Percentiles rank a stretch among this genome's conserved stretches.
phyloP scores from a whole-genome alignment of 2,888 invertebrate genomes.

The Chaitophorus viminalis region DNA sequence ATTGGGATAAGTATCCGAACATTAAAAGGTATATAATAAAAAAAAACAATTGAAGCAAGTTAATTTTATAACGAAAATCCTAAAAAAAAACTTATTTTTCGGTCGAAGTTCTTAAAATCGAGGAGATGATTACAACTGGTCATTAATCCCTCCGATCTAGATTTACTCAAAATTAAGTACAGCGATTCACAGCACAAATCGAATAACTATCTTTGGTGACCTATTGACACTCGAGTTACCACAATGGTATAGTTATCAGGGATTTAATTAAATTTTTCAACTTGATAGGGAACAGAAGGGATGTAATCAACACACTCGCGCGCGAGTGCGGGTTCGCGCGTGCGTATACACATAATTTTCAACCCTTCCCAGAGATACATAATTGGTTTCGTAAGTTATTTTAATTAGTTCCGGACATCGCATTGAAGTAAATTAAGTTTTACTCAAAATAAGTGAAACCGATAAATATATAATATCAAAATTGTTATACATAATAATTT shows the following conservation, averaged over 20 bases:
- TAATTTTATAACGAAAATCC: neutral
- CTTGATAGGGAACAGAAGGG: neutral
- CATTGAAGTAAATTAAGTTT: conserved; percentile 13
- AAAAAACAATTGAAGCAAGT: too few species aligned
- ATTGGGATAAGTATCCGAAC: neutral
- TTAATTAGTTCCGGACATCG: conserved; percentile 28
- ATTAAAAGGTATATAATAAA: too few species aligned
- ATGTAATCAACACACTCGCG: neutral
- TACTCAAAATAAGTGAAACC: conserved; percentile 1
- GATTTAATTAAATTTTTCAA: conserved; percentile 31
- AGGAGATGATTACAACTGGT: neutral
- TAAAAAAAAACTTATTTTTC: neutral
- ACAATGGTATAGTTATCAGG: neutral
- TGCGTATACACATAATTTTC: neutral
- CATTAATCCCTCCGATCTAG: neutral
- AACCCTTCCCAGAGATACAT: conserved; percentile 17
- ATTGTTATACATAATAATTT: conserved; percentile 1
- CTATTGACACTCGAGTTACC: neutral
- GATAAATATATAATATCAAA: conserved; percentile 1
- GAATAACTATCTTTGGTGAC: conserved; percentile 8
- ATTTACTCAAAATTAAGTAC: neutral
- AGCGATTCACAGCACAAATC: conserved; percentile 18
- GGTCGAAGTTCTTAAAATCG: neutral
- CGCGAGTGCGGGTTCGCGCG: neutral
- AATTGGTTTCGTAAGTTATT: conserved; percentile 41